Conservation (phyloP, 1,140 invertebrate species). For the Eriosoma lanigerum region DNA sequence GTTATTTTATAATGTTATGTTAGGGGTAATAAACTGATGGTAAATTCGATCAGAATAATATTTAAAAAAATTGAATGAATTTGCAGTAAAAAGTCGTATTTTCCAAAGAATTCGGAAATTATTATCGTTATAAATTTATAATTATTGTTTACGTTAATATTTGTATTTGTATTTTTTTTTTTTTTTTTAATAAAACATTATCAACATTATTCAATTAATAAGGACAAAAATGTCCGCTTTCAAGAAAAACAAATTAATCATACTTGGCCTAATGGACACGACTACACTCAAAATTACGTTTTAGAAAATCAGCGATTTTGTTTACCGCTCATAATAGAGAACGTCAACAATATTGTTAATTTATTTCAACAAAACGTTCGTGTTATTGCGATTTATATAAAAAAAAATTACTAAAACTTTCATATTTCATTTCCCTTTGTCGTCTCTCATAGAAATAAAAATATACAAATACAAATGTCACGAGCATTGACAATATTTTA, state of each 20-base stretch:
- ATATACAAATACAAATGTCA: neutral
- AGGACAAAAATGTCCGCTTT: no score
- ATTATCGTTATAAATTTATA: no score
- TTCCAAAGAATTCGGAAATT: no score
- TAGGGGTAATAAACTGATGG: no score
- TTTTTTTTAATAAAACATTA: no score
- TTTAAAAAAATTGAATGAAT: no score
- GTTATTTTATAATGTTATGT: no score
- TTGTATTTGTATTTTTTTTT: no score
- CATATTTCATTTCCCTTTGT: neutral
- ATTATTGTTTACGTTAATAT: no score
- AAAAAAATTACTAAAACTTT: neutral
- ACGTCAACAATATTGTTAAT: neutral
- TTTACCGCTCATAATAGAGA: neutral
- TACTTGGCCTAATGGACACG: neutral
- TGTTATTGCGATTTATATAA: neutral
- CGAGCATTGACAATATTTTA: neutral
- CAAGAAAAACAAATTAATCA: slow-evolving; percentile 14
- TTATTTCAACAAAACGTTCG: neutral
- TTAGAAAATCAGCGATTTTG: neutral
- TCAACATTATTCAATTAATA: no score
- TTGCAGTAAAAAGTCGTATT: no score
- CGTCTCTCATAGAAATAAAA: neutral
- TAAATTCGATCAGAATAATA: no score
- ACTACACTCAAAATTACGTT: neutral